These are phyloP conservation scores for Ciconia maguari DNA, from an alignment of 2,113 vertebrate species.

Conservation along the genomic window DNA sequence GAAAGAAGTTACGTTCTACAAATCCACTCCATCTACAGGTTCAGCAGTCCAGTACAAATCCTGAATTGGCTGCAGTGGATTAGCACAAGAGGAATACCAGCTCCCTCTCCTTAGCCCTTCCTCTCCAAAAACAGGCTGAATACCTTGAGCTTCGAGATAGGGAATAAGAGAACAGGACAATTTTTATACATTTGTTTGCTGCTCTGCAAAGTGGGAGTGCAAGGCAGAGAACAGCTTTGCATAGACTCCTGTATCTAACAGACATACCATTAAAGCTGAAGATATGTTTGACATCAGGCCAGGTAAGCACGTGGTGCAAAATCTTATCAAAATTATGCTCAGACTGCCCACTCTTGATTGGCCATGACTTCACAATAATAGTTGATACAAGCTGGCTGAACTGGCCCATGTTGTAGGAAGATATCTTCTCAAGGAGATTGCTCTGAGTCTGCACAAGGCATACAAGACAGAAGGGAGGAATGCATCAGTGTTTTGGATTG, in stretches of 20 bases:
- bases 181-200: neutral
- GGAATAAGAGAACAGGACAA: neutral
- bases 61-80: neutral
- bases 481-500: rapidly evolving
- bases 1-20: neutral
- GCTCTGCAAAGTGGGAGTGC: neutral
- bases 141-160: neutral
- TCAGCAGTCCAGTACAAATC: neutral
- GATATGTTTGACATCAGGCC: slow-evolving; percentile 79
- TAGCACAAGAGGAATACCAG: neutral
- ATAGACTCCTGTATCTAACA: no score
- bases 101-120: neutral
- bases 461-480: neutral
- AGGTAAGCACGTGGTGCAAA: slow-evolving; percentile 78
- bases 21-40: neutral
- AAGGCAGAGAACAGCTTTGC: neutral
- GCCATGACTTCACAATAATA: slow-evolving; percentile 87
- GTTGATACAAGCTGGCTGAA: slow-evolving; percentile 84
- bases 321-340: slow-evolving; percentile 59
- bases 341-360: neutral
- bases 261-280: slow-evolving; percentile 80
- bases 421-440: slow-evolving; percentile 56
- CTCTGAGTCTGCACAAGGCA: slow-evolving; percentile 30
- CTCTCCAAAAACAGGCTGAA: neutral
- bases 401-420: neutral